Conservation (phyloP, 2,113 vertebrate genomes). For the Garra rufa region DNA sequence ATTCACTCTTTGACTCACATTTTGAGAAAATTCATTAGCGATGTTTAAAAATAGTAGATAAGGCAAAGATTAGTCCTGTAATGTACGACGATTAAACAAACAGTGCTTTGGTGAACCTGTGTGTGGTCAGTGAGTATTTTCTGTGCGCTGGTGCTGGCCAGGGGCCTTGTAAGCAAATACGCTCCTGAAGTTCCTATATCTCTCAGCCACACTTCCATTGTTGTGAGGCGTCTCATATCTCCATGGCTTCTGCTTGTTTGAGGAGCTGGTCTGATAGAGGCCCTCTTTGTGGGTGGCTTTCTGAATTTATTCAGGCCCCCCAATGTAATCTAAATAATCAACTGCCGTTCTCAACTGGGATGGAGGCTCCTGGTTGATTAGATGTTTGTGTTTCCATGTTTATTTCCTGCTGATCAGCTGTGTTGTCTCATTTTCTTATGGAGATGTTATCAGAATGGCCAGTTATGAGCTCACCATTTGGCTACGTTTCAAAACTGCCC, state of each 20-base stretch:
- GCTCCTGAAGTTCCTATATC: constrained; percentile 47
- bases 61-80: not conserved
- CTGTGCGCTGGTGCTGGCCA: constrained; percentile 51
- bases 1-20: not conserved
- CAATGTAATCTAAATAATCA: constrained; percentile 55
- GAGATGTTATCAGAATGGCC: constrained; percentile 17
- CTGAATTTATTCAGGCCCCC: constrained; percentile 55
- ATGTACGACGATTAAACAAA: constrained; percentile 10
- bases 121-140: constrained; percentile 41
- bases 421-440: constrained; percentile 43
- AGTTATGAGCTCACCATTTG: not conserved
- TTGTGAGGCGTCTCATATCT: constrained; percentile 57
- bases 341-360: constrained; percentile 40
- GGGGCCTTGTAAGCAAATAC: constrained; percentile 53
- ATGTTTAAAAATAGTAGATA: constrained; percentile 14
- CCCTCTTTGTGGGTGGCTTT: constrained; percentile 59
- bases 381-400: constrained; percentile 49
- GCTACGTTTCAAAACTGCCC: not conserved
- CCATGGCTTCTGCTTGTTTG: constrained; percentile 62
- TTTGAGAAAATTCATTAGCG: not conserved
- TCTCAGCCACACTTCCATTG: constrained; percentile 60
- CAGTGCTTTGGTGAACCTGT: constrained; percentile 25
- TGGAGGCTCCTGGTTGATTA: constrained; percentile 37
- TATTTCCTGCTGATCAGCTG: constrained; percentile 51
- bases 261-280: constrained; percentile 58